Evolutionary conservation across 2,113 vertebrate species (phyloP), one percentile per base, ranked within the genome.

Genomic region (Oophaga pumilio): DNA sequence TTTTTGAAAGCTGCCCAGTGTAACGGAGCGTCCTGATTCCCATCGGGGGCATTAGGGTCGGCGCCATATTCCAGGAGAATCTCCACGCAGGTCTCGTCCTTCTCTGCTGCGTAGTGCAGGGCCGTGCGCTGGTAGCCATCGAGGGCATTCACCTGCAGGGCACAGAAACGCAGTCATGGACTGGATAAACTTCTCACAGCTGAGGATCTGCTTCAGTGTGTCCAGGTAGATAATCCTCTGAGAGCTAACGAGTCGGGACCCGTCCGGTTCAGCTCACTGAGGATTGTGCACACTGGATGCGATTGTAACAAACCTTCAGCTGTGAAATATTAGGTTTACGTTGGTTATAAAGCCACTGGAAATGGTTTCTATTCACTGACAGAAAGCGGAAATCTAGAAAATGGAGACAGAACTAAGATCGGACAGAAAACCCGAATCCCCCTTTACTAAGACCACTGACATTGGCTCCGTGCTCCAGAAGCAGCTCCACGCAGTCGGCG

Each of bases 1-100:
- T 99, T 97, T 93, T 98, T 98, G 90, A 99, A 99, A 90, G 98
- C 96, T 0, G 98, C 98, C 98, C 98, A 99, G 93, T 99, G 98
- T 24, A 99, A 94, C 0, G 98, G 98, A 0, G 98, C 98, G 92
- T 99, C 98, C 92, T 96, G 96, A 93, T 99, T 99, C 60, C 98
- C 98, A 0, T 99, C 98, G 89, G 96, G 91, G 0, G 97, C 96
- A 0, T 98, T 96, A 82, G 98, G 96, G 88, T 95, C 94, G 59
- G 98, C 98, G 0, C 98, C 97, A 0, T 97, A 98, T 80, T 98
- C 98, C 91, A 99, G 26, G 0, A 99, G 93, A 66, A 99, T 94
- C 89, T 99, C 98, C 90, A 99, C 98, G 0, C 98, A 99, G 43
- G 94, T 95, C 78, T 97, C 97, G 0, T 99, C 97, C 81, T 98